phyloP scores from a whole-genome alignment of 2,113 vertebrate genomes.

The Gnathonemus echidnorhynchus region DNA sequence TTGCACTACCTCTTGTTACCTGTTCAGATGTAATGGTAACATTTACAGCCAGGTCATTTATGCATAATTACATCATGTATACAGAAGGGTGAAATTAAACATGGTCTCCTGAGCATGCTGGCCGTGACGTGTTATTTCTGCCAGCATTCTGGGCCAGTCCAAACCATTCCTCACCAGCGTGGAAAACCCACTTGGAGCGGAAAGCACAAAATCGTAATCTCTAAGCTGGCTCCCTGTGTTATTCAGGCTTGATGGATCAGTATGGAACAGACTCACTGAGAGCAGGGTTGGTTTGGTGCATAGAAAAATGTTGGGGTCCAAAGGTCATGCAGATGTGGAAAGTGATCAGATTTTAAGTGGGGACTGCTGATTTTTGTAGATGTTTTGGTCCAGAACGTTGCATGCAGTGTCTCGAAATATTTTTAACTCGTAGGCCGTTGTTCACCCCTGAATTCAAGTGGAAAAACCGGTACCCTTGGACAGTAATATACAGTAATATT shows the following conservation, averaged over 20 bases:
- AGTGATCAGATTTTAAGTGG: neutral
- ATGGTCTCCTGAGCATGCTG: neutral
- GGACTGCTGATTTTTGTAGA: neutral
- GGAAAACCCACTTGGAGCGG: neutral
- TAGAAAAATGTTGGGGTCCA: neutral
- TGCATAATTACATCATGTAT: conserved; percentile 55
- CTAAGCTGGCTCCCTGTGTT: neutral
- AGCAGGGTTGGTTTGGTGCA: neutral
- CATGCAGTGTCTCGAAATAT: neutral
- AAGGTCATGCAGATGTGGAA: neutral
- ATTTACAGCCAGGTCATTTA: conserved; percentile 67
- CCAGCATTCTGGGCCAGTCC: neutral
- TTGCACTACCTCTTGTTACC: conserved; percentile 73
- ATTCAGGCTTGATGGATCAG: neutral
- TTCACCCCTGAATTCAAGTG: neutral
- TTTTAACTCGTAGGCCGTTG: neutral
- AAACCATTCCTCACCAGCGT: neutral
- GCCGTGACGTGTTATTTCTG: neutral
- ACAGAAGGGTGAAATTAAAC: conserved; percentile 18
- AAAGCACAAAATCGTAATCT: neutral
- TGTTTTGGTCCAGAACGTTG: neutral
- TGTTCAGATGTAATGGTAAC: conserved; percentile 68
- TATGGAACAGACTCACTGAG: neutral
- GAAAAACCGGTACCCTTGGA: neutral
- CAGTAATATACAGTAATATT: neutral